phyloP scores from a whole-genome alignment of 2,113 vertebrate species.

The Brevimyrus niger region DNA sequence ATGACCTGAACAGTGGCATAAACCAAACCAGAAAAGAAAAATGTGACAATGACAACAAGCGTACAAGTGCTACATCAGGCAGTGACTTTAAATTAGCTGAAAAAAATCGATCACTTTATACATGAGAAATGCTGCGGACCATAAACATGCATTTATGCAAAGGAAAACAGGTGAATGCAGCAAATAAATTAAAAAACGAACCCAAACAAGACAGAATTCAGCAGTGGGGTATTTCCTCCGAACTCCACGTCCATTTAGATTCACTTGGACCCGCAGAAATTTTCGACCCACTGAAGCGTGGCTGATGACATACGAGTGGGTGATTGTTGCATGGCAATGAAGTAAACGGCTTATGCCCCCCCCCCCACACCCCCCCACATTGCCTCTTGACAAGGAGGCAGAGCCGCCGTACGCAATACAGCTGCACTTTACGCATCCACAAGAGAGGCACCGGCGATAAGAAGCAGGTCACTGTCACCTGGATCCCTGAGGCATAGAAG shows the following conservation, averaged over 20 bases:
- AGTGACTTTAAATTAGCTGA: not conserved
- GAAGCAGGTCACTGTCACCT: not conserved
- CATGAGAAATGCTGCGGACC: not conserved
- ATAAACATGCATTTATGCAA: not conserved
- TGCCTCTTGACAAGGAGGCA: not conserved
- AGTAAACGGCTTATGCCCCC: not conserved
- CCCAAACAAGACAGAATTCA: not conserved
- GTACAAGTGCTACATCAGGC: not conserved
- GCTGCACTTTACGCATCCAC: not conserved
- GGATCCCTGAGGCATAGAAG: not conserved
- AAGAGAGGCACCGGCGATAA: not conserved
- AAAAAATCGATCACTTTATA: not conserved
- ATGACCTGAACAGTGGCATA: not conserved
- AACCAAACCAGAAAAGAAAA: not conserved
- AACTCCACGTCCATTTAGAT: not conserved
- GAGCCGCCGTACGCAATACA: not conserved
- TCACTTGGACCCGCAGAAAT: not conserved
- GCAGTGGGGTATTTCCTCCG: not conserved
- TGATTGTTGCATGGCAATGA: not conserved
- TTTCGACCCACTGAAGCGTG: not conserved
- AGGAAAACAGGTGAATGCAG: not conserved
- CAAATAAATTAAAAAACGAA: not conserved
- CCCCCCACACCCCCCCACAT: not conserved
- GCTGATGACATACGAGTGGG: not conserved
- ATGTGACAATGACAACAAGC: not conserved